Conservation (phyloP, 2,797 vertebrate genomes). For the Bovichtus diacanthus region DNA sequence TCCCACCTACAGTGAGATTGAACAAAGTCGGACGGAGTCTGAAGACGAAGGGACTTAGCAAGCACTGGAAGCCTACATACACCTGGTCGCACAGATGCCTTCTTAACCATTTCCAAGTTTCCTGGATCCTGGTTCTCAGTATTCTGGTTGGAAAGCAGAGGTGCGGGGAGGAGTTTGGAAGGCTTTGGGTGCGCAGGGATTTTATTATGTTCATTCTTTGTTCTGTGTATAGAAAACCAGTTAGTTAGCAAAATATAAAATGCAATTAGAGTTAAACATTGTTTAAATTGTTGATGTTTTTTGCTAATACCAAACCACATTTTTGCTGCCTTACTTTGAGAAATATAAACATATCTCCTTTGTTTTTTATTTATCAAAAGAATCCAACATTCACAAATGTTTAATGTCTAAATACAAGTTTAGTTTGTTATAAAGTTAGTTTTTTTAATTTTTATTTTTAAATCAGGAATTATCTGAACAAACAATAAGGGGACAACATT, state of each 20-base stretch:
- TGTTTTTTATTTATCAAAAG: not conserved
- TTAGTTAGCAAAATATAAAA: conserved; percentile 6
- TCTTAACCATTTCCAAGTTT: conserved; percentile 42
- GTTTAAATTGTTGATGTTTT: not conserved
- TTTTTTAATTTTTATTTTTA: no score
- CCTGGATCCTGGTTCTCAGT: conserved; percentile 80
- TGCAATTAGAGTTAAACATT: not conserved
- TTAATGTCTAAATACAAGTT: not conserved
- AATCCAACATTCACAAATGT: not conserved
- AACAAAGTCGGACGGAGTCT: conserved; percentile 59
- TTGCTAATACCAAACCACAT: not conserved
- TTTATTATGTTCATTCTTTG: conserved; percentile 74
- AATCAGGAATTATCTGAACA: not conserved
- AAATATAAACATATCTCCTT: not conserved
- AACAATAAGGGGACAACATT: not conserved
- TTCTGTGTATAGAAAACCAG: conserved; percentile 59
- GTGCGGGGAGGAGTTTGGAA: conserved; percentile 46
- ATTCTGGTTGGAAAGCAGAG: conserved; percentile 46
- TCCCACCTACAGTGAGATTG: conserved; percentile 78
- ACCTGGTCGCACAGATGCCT: conserved; percentile 44
- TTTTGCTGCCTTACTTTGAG: not conserved
- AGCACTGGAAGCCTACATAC: conserved; percentile 84
- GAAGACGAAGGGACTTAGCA: conserved; percentile 73
- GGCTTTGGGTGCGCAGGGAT: conserved; percentile 44
- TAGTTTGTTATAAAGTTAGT: no score